Base-by-base conservation (phyloP, 2,888 invertebrate genomes). In the Octonoba sinensis region DNA sequence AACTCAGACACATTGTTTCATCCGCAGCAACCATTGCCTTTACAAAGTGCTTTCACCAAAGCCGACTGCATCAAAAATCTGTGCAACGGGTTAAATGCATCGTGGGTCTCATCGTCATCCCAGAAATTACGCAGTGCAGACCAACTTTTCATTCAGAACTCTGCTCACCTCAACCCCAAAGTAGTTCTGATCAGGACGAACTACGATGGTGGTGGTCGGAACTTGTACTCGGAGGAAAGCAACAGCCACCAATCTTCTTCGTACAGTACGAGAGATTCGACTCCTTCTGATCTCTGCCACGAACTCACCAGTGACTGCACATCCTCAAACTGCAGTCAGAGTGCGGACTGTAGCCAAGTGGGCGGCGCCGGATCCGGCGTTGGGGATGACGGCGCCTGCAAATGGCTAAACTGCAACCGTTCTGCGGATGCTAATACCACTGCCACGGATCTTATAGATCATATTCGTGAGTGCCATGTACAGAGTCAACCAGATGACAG, bases 401-500 rank as follows among this genome's bases (percentile, higher is more conserved):
- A 87, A 81, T 89, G 89, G 89, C 86, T 85, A 70, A 85, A 87
- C 74, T 88, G 89, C 86, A 86, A 86, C 66, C 83, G 82, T 24
- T 82, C 78, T 16, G 77, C 87, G 49, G 87, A 85, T 56, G 82
- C 69, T 27, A 75, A 75, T 46, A 71, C 74, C 51, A 82, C 64
- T 47, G 69, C 46, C 15, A 82, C 66, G 4, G 84, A 85, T 36
- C 81, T 86, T 15, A 82, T 85, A 1, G 86, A 86, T 24, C 86
- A 86, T 62, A 89, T 86, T 81, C 86, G 87, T 24, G 83, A 86
- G 71, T 84, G 84, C 62, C 88, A 88, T 82, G 88, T 88, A 62
- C 87, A 87, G 65, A 84, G 85, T 15, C 97, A 97, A 90, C 93
- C 92, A 18, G 87, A 86, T 73, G 92, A 92, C 85, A 49, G 56